These are phyloP conservation scores for Cynaeus angustus DNA, from an alignment of 2,888 invertebrate species.

Conservation along the genomic window DNA sequence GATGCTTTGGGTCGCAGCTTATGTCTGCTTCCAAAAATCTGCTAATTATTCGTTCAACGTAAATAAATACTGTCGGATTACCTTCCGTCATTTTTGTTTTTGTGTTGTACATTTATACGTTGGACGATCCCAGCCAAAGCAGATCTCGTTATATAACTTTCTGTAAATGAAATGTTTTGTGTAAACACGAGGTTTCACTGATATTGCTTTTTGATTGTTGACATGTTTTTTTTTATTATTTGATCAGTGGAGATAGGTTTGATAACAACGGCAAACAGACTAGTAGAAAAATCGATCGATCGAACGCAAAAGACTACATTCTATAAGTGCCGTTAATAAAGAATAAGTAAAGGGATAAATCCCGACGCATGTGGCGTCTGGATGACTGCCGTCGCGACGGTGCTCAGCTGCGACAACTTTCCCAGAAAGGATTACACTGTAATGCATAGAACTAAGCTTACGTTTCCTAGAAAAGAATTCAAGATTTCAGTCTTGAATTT, in stretches of 20 bases:
- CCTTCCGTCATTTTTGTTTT: conserved; percentile 36
- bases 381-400: conserved; percentile 64
- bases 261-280: conserved; percentile 12
- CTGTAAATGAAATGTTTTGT: conserved; percentile 15
- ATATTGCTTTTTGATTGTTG: conserved; percentile 7
- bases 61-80: conserved; percentile 31
- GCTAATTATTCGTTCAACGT: conserved; percentile 35
- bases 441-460: conserved; percentile 56
- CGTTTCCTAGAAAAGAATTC: conserved; percentile 42
- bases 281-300: conserved; percentile 11
- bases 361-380: conserved; percentile 62
- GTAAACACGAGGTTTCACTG: conserved; percentile 4
- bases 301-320: conserved; percentile 13
- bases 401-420: conserved; percentile 65
- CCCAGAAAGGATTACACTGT: conserved; percentile 65
- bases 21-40: conserved; percentile 29
- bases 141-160: conserved; percentile 8
- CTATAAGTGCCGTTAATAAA: conserved; percentile 60
- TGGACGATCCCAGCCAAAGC: conserved; percentile 22
- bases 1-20: neutral
- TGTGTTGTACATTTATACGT: conserved; percentile 17
- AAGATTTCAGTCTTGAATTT: conserved; percentile 30
- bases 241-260: neutral
- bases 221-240: neutral
- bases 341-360: conserved; percentile 62